phyloP scores from a whole-genome alignment of 2,888 invertebrate genomes.

The Protonemura montana region DNA sequence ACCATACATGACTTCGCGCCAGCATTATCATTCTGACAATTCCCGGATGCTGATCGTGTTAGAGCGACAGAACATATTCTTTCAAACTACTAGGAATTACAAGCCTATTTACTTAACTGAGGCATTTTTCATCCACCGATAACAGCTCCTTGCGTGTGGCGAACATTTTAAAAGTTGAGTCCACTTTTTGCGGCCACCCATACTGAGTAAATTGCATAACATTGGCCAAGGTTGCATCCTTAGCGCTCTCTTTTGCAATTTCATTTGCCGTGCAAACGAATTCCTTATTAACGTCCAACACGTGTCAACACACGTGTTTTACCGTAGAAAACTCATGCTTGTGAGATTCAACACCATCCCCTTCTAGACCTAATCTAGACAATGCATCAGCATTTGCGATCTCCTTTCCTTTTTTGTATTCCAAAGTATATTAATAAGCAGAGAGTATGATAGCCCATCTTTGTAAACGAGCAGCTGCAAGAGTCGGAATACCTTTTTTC shows the following conservation, averaged over 20 bases:
- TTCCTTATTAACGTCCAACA: neutral
- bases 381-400: constrained; percentile 38
- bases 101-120: constrained; percentile 46
- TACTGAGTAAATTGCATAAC: constrained; percentile 2
- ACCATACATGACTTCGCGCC: constrained; percentile 45
- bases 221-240: constrained; percentile 17
- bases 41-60: constrained; percentile 49
- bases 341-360: neutral
- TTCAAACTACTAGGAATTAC: constrained; percentile 45
- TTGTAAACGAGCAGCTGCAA: constrained; percentile 24
- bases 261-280: constrained; percentile 38
- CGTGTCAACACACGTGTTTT: neutral
- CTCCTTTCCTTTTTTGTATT: constrained; percentile 17
- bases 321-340: neutral
- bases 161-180: constrained; percentile 19
- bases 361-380: constrained; percentile 17
- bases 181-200: constrained; percentile 3
- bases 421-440: constrained; percentile 21
- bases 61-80: constrained; percentile 37
- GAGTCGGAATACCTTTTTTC: constrained; percentile 36
- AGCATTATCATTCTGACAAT: constrained; percentile 45
- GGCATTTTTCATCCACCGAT: constrained; percentile 41
- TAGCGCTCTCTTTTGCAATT: constrained; percentile 45
- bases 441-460: constrained; percentile 36
- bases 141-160: neutral